A percentile compares a stretch with the other conserved stretches of the same genome.
Evolutionary conservation across 2,888 invertebrate species (phyloP).

Genomic region (Panopea generosa): DNA sequence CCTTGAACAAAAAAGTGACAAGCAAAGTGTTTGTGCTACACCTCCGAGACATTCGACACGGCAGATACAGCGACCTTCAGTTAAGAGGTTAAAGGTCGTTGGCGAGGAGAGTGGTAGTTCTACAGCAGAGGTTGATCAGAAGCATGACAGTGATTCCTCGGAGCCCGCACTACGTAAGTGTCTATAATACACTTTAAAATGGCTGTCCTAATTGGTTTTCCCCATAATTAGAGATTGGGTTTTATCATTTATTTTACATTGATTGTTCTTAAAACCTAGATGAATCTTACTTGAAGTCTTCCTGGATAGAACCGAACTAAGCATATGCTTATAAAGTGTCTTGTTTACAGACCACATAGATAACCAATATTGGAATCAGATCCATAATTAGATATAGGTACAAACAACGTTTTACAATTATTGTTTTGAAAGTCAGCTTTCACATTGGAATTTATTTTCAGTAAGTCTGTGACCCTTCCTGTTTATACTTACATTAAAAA

Average conservation of each 20-base stretch:
- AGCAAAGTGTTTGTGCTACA: conserved; percentile 34
- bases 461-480: too few species aligned
- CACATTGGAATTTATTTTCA: too few species aligned
- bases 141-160: conserved; percentile 75
- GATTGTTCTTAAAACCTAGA: background rate
- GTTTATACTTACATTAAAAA: too few species aligned
- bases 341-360: too few species aligned
- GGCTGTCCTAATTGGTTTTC: background rate
- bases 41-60: conserved; percentile 28
- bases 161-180: conserved; percentile 63
- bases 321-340: background rate
- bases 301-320: too few species aligned
- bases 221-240: background rate
- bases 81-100: conserved; percentile 61
- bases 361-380: too few species aligned
- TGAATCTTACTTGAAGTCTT: background rate
- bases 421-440: too few species aligned
- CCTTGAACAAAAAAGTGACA: conserved; percentile 84
- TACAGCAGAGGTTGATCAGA: conserved; percentile 67
- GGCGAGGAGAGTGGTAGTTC: conserved; percentile 78
- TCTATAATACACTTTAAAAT: background rate
- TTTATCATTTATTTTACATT: background rate
- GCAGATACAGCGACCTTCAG: conserved; percentile 56
- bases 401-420: too few species aligned
- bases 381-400: too few species aligned